These are phyloP conservation scores for Pteromalus puparum DNA, from an alignment of 1,140 invertebrate species.

Conservation along the genomic window DNA sequence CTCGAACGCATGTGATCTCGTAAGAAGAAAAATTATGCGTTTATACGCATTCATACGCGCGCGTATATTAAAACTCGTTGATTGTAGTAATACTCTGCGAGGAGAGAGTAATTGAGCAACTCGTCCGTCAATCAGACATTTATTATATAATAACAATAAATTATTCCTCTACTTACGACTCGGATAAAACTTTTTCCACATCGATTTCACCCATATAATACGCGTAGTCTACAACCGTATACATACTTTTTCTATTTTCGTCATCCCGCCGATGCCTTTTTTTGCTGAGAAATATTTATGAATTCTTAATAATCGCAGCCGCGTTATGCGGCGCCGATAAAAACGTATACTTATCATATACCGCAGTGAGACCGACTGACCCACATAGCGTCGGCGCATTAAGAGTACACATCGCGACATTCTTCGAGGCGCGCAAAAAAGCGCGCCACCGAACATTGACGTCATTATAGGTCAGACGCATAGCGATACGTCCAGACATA, in stretches of 20 bases:
- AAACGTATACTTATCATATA: slow-evolving; percentile 32
- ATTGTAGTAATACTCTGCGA: no score
- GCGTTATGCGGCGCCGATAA: neutral
- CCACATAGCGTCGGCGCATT: slow-evolving; percentile 7
- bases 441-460: neutral
- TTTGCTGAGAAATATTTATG: neutral
- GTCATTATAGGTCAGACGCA: neutral
- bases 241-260: neutral
- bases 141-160: neutral
- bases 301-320: neutral
- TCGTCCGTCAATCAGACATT: neutral
- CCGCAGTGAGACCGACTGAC: neutral
- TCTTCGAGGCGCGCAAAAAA: slow-evolving; percentile 3
- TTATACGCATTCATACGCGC: neutral
- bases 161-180: neutral
- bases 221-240: neutral
- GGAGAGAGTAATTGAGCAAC: neutral
- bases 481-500: neutral
- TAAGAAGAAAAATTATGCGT: neutral
- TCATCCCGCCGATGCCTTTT: neutral
- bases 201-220: neutral
- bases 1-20: no score
- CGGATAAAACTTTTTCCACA: neutral
- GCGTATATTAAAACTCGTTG: neutral
- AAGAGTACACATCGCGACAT: slow-evolving; percentile 9